A percentile compares a stretch with the other conserved stretches of the same genome.
These are phyloP conservation scores for Cacoxenus indagator DNA, from an alignment of 2,888 invertebrate species.

Conservation along the genomic window DNA sequence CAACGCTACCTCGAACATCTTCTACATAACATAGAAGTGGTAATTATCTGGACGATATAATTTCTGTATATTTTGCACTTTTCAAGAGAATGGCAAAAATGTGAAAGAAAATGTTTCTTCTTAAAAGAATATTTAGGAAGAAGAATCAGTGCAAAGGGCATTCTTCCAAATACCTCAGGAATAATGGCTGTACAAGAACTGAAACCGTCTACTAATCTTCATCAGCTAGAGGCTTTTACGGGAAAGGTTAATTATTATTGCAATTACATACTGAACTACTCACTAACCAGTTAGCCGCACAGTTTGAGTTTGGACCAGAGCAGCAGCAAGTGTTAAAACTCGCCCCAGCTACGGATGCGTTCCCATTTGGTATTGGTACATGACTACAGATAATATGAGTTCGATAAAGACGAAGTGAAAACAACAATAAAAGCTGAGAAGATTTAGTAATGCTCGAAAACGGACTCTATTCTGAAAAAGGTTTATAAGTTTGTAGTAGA, in stretches of 20 bases:
- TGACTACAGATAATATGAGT: no score
- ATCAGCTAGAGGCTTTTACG: slow-evolving; percentile 46
- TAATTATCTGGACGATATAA: slow-evolving; percentile 4
- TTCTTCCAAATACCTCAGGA: slow-evolving; percentile 10
- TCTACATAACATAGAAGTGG: not conserved
- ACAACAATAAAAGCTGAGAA: no score
- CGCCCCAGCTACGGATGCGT: no score
- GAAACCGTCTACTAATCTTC: slow-evolving; percentile 18
- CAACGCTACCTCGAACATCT: not conserved
- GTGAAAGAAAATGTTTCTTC: slow-evolving; percentile 8
- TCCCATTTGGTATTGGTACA: no score
- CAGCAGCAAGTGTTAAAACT: not conserved
- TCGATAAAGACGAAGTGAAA: no score
- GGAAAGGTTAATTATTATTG: slow-evolving; percentile 59
- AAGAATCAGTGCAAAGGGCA: slow-evolving; percentile 29
- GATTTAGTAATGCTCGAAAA: no score
- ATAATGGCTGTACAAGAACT: slow-evolving; percentile 11
- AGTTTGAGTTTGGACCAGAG: not conserved
- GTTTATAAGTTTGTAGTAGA: no score
- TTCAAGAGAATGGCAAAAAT: not conserved
- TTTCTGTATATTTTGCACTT: slow-evolving; percentile 20
- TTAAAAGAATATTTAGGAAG: slow-evolving; percentile 41
- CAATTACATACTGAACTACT: no score
- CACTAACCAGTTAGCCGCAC: no score
- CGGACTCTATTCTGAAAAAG: no score